These are phyloP conservation scores for Psettodes erumei DNA, from an alignment of 2,113 vertebrate genomes.

Conservation along the genomic window DNA sequence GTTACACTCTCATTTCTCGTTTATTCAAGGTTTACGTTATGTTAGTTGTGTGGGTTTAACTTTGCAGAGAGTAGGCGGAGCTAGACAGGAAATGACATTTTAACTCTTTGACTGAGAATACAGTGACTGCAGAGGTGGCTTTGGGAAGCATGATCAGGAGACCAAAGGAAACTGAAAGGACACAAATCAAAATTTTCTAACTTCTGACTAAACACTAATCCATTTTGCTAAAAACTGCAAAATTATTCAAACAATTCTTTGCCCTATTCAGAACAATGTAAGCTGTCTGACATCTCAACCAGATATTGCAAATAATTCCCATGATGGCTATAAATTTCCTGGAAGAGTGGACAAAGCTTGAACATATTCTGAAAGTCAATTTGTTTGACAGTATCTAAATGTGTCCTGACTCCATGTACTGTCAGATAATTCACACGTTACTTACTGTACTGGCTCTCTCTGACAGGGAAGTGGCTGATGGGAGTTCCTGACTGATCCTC, in stretches of 20 bases:
- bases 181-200: too few relatives aligned
- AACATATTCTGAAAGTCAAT: background rate
- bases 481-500: constrained; percentile 76
- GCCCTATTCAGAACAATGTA: too few relatives aligned
- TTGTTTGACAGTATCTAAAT: background rate
- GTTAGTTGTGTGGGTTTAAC: constrained; percentile 1
- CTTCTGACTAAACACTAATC: too few relatives aligned
- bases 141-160: background rate
- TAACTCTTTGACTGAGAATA: background rate
- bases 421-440: constrained; percentile 24
- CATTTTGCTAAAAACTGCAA: background rate
- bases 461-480: constrained; percentile 90
- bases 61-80: background rate
- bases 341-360: background rate
- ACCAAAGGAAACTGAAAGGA: constrained; percentile 1
- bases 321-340: background rate
- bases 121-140: background rate
- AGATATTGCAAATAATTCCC: background rate
- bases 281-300: background rate
- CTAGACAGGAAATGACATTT: constrained; percentile 24
- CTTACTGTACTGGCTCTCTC: constrained; percentile 95
- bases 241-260: too few relatives aligned
- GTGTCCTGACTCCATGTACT: background rate
- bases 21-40: too few relatives aligned
- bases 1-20: constrained; percentile 22